Evolutionary conservation across 2,113 vertebrate genomes (phyloP), one percentile per base, ranked within the genome.

Genomic region (Urocolius indicus): DNA sequence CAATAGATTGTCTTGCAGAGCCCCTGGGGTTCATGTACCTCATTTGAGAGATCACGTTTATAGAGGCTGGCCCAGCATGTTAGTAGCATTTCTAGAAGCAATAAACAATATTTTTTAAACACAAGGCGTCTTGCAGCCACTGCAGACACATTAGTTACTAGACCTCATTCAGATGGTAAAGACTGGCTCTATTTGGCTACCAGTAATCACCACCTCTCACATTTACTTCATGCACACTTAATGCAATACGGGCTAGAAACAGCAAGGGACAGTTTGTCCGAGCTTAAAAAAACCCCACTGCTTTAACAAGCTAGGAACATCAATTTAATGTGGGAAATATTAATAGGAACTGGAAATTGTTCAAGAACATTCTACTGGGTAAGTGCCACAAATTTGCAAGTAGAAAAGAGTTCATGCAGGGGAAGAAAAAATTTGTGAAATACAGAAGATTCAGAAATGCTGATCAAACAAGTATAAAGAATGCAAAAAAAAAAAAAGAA

Each of bases 341-440:
- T 96, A 96, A 96, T 77, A 96, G 82, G 92, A 96, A 90, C 72
- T 96, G 96, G 95, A 95, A 96, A 90, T 88, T 77, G 15, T 88
- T 96, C 96, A 96, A 96, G 95, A 95, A 96, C 95, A 93, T 95
- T 94, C 78, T 92, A 85, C n/a, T 16, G 87, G 8, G 19, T 79
- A 77, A 41, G 43, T 27, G 10, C 85, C 0, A 7, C 45, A 72
- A 52, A 72, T 81, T 67, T 61, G 26, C 65, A 75, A 94, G 77
- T 63, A 65, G 61, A 82, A 78, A 61, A 72, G 29, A 93, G 75
- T 27, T 85, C 78, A 54, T 54, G 58, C 87, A 83, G 71, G 10
- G 74, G 41, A 79, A 79, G 78, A 81, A 82, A 92, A 57, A 87
- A 95, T 8, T 27, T 23, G 43, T 68, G 82, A 83, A 83, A 85